phyloP scores from a whole-genome alignment of 2,797 vertebrate species.

The Enteromius treurensis region DNA sequence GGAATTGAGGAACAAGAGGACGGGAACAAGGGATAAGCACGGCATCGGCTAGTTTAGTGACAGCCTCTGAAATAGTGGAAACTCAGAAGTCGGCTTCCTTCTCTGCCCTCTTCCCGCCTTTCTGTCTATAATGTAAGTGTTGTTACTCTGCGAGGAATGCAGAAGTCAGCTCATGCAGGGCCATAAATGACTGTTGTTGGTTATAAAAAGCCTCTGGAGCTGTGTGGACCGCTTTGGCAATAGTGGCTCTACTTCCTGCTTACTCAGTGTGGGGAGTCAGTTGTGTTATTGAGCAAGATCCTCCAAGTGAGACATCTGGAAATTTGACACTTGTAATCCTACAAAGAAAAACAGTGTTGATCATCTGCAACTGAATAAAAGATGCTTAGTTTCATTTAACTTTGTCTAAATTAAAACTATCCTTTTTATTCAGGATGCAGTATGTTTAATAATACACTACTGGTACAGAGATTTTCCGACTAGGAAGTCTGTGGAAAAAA shows the following conservation, averaged over 20 bases:
- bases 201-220: neutral
- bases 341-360: neutral
- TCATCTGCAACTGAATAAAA: neutral
- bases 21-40: conserved; percentile 34
- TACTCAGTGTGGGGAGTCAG: neutral
- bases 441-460: neutral
- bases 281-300: neutral
- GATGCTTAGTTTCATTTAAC: neutral
- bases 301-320: neutral
- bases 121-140: conserved; percentile 28
- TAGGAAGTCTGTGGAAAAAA: neutral
- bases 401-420: neutral
- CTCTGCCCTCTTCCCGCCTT: conserved; percentile 21
- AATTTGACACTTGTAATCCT: neutral
- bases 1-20: conserved; percentile 37
- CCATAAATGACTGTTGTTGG: conserved; percentile 3
- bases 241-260: neutral
- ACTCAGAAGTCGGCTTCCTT: conserved; percentile 5
- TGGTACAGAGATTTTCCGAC: too few species aligned
- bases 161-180: conserved; percentile 18
- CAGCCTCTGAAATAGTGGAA: conserved; percentile 38
- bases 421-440: neutral
- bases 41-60: conserved; percentile 38
- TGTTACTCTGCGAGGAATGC: conserved; percentile 13
- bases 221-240: neutral